Evolutionary conservation across 2,113 vertebrate species (phyloP).

Genomic region (Monopterus albus): DNA sequence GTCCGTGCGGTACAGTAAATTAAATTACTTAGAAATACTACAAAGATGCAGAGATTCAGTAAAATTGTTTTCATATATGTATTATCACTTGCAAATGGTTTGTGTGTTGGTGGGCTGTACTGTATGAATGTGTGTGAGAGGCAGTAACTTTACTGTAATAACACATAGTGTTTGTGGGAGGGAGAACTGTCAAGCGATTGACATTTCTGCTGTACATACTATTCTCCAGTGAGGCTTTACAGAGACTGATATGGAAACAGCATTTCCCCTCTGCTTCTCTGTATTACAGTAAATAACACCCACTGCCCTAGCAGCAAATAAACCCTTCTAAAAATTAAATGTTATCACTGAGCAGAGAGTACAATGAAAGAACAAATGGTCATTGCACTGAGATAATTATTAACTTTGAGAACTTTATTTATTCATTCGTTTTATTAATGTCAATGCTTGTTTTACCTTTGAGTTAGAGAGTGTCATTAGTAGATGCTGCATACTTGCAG

Average conservation of each 20-base stretch:
- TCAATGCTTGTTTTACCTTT: constrained; percentile 10
- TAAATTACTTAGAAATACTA: constrained; percentile 55
- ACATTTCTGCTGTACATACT: constrained; percentile 42
- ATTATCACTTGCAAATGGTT: constrained; percentile 28
- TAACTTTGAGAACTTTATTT: neutral
- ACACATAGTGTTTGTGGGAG: constrained; percentile 29
- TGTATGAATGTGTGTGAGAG: neutral
- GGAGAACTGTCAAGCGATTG: constrained; percentile 42
- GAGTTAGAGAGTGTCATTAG: too few species aligned
- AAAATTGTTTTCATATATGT: constrained; percentile 29
- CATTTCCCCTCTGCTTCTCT: constrained; percentile 11
- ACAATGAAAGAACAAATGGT: neutral
- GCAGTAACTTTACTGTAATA: constrained; percentile 40
- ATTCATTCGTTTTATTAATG: neutral
- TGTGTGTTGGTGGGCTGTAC: neutral
- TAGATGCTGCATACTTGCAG: too few species aligned
- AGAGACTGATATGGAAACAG: constrained; percentile 39
- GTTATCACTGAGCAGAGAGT: neutral
- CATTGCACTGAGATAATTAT: neutral
- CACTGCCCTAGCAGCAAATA: constrained; percentile 32
- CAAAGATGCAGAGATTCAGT: constrained; percentile 44
- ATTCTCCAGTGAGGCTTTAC: constrained; percentile 34
- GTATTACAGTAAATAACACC: constrained; percentile 31
- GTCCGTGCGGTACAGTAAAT: constrained; percentile 67
- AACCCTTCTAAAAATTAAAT: constrained; percentile 1